phyloP scores from a whole-genome alignment of 2,888 invertebrate genomes.

The Lasiommata megera region DNA sequence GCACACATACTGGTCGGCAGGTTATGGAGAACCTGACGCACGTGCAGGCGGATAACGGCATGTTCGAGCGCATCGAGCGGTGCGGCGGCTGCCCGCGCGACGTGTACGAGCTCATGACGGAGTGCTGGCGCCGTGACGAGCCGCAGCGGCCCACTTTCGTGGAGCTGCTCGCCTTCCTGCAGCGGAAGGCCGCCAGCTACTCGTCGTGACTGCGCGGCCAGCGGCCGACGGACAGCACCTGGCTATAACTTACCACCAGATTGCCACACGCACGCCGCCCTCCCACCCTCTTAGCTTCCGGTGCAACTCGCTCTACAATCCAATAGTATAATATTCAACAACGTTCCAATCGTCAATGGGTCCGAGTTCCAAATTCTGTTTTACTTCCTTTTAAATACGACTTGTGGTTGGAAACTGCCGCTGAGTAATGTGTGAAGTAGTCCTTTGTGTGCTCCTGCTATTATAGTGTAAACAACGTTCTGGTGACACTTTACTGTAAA shows the following conservation, averaged over 20 bases:
- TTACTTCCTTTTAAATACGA: no score
- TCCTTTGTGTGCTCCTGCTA: no score
- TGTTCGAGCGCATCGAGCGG: conserved; percentile 84
- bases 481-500: no score
- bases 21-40: conserved; percentile 91
- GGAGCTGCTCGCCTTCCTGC: conserved; percentile 91
- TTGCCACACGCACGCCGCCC: neutral
- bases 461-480: no score
- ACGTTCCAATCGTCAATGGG: no score
- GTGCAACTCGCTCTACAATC: no score
- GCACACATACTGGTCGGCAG: conserved; percentile 50
- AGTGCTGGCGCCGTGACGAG: conserved; percentile 92
- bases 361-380: no score
- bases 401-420: no score
- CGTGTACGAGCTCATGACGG: conserved; percentile 91
- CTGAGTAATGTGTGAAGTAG: no score
- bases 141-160: conserved; percentile 88
- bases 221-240: neutral
- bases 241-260: neutral
- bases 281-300: no score
- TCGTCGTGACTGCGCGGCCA: conserved; percentile 48
- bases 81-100: conserved; percentile 88
- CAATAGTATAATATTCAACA: no score
- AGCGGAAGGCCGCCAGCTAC: conserved; percentile 66
- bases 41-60: conserved; percentile 83